Evolutionary conservation across 2,888 invertebrate species (phyloP).

Genomic region (Lumbricus terrestris): DNA sequence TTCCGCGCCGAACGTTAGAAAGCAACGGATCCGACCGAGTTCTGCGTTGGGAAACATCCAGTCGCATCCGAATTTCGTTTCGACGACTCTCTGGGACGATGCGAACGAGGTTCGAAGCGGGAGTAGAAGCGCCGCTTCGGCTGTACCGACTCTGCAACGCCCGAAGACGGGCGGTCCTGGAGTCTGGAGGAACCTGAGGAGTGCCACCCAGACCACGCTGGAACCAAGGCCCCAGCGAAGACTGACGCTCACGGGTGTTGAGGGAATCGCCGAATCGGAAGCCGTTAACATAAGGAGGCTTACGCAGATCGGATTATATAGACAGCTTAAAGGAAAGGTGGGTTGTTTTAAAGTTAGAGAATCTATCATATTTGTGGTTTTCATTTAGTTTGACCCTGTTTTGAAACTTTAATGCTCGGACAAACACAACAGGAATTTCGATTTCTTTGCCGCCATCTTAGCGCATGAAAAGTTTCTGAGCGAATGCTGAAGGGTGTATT

Average conservation of each 20-base stretch:
- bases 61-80: slow-evolving; percentile 48
- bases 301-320: neutral
- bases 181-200: slow-evolving; percentile 38
- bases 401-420: neutral
- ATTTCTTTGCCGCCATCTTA: neutral
- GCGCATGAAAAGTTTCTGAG: neutral
- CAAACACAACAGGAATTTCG: neutral
- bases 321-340: slow-evolving; percentile 28
- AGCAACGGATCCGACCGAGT: slow-evolving; percentile 44
- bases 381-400: neutral
- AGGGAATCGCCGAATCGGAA: slow-evolving; percentile 47
- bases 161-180: slow-evolving; percentile 47
- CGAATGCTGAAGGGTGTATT: neutral
- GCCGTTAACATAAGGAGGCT: slow-evolving; percentile 42
- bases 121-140: slow-evolving; percentile 21
- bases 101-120: slow-evolving; percentile 47
- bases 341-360: slow-evolving; percentile 6
- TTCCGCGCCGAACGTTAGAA: neutral
- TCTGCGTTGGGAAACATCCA: slow-evolving; percentile 56
- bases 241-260: slow-evolving; percentile 49
- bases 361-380: neutral
- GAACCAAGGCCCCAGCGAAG: slow-evolving; percentile 35
- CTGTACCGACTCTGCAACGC: neutral
- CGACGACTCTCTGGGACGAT: slow-evolving; percentile 49
- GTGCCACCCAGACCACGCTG: slow-evolving; percentile 30